Evolutionary conservation across 2,113 vertebrate species (phyloP), one percentile per base, ranked within the genome.

Genomic region (Megaceryle torquata): DNA sequence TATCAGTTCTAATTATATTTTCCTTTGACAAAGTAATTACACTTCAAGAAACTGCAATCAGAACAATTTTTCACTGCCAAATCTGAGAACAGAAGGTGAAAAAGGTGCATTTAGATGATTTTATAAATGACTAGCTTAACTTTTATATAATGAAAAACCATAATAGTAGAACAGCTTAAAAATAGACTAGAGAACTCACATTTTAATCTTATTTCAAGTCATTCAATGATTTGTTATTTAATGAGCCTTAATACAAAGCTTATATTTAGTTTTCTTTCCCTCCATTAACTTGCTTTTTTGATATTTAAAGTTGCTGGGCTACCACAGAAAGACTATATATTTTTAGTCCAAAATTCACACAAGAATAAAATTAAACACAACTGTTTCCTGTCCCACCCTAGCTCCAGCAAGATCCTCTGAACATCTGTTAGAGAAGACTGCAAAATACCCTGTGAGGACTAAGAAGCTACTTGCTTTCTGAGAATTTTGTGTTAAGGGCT

Each of bases 1-100:
- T 97, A 98, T 97, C 97, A 97, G 91, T 96, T 98, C 97, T 98
- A 98, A 98, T 98, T 98, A 98, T 97, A 97, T 98, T 98, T 98
- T 96, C 85, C 95, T 97, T 97, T 97, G 96, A 98, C 97, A 97
- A 98, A 98, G 96, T 98, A 98, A 98, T 98, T 98, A 95, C 96
- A 95, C 96, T 97, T 97, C 94, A 95, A 97, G 97, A 97, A 98
- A 96, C 85, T 13, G 21, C 96, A 97, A 97, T 98, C 96, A 81
- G 97, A 96, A 96, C 97, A 95, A 93, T 96, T 97, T 98, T 98
- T 97, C 93, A 91, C 94, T 98, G 97, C 96, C 97, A 97, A 97
- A 94, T 97, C 87, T 96, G 88, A 97, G 97, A 97, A 98, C 96
- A 98, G 96, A 98, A 98, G 95, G 96, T 98, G 94, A 96, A 95